Evolutionary conservation across 2,797 vertebrate species (phyloP).

Genomic region (Hydrocynus forskahlii): DNA sequence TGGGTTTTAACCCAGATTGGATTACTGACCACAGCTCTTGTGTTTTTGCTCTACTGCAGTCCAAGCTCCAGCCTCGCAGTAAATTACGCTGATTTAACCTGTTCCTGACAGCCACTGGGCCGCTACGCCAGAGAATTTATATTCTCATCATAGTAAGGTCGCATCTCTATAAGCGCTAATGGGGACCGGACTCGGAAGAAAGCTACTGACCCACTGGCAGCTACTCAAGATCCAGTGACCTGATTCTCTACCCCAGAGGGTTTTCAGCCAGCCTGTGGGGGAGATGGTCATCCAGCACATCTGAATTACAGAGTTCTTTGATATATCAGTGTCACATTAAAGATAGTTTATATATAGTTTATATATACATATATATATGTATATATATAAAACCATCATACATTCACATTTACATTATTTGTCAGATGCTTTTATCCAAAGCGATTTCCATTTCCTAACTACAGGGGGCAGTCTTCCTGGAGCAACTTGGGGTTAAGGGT

Average conservation of each 20-base stretch:
- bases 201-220: background rate
- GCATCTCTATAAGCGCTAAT: background rate
- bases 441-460: too few species aligned
- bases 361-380: too few species aligned
- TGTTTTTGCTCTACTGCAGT: background rate
- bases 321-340: too few species aligned
- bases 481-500: too few species aligned
- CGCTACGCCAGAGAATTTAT: background rate
- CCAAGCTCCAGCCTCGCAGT: slow-evolving; percentile 13
- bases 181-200: slow-evolving; percentile 13
- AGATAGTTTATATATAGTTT: too few species aligned
- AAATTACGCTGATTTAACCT: slow-evolving; percentile 27
- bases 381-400: too few species aligned
- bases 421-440: too few species aligned
- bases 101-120: background rate
- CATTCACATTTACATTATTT: too few species aligned
- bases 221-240: background rate
- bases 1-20: slow-evolving; percentile 47
- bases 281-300: background rate
- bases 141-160: background rate
- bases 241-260: background rate
- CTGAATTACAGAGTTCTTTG: too few species aligned
- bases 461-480: too few species aligned
- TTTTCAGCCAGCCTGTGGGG: background rate
- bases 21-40: slow-evolving; percentile 39